Conservation (phyloP, 2,797 vertebrate genomes). For the Buceros bicornis region DNA sequence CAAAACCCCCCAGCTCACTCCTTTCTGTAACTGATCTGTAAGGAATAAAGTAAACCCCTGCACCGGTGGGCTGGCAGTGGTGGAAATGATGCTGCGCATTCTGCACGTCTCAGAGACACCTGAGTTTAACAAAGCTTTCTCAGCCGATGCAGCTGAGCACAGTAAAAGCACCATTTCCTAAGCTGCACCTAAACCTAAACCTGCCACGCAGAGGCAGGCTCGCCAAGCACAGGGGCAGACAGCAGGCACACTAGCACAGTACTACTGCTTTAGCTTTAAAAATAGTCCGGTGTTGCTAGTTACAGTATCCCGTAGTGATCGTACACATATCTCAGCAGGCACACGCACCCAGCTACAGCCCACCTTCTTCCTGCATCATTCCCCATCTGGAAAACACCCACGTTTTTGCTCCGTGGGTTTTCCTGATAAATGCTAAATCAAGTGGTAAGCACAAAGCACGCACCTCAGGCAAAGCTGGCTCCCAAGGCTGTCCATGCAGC, state of each 20-base stretch:
- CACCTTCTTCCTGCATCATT: background rate
- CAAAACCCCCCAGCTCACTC: background rate
- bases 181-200: background rate
- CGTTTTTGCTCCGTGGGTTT: background rate
- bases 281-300: slow-evolving; percentile 4
- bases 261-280: slow-evolving; percentile 10
- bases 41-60: background rate
- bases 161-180: background rate
- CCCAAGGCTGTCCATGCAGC: background rate
- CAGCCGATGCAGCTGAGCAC: background rate
- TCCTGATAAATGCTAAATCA: background rate
- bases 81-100: background rate
- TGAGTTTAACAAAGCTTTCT: background rate
- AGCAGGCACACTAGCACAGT: background rate
- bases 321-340: slow-evolving; percentile 6
- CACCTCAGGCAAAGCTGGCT: background rate
- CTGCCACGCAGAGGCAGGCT: background rate
- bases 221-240: background rate
- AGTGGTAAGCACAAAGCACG: background rate
- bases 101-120: background rate
- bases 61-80: background rate
- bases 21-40: background rate
- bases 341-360: background rate
- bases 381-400: background rate
- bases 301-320: background rate